Percentiles rank a stretch among this genome's conserved stretches.
These are phyloP conservation scores for Trididemnum clinides DNA, from an alignment of 23 tunicate genomes.

Conservation along the genomic window DNA sequence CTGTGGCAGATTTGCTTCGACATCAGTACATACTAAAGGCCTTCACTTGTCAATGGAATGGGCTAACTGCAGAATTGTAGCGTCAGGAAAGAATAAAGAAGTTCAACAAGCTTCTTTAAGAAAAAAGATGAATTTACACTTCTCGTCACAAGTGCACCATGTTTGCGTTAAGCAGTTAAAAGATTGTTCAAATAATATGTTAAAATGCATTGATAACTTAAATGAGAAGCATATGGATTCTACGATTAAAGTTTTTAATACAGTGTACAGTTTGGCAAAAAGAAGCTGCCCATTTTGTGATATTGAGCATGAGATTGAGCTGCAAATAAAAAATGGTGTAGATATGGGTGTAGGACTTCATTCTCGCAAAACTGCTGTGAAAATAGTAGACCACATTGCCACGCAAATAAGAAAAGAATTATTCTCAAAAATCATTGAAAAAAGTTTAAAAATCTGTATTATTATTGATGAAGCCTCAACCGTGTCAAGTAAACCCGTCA, in stretches of 20 bases:
- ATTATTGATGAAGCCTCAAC: conserved; percentile 67
- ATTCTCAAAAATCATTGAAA: conserved; percentile 54
- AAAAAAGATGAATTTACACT: conserved; percentile 51
- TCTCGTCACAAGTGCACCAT: conserved; percentile 23
- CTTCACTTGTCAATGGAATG: conserved; percentile 48
- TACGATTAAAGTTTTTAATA: conserved; percentile 56
- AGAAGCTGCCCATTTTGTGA: conserved; percentile 46
- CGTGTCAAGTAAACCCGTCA: conserved; percentile 46
- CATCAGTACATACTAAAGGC: conserved; percentile 28
- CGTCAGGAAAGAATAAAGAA: conserved; percentile 36
- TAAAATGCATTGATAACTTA: conserved; percentile 27
- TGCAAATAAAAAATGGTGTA: conserved; percentile 64
- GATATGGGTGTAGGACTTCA: conserved; percentile 61
- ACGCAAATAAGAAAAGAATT: conserved; percentile 41
- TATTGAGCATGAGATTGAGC: conserved; percentile 55
- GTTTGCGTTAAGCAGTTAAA: conserved; percentile 27
- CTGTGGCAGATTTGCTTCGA: conserved; percentile 46
- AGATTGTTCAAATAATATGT: conserved; percentile 18
- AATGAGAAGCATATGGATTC: conserved; percentile 32
- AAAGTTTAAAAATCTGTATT: conserved; percentile 53
- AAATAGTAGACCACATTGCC: conserved; percentile 62
- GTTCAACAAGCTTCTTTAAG: conserved; percentile 36
- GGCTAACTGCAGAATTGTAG: conserved; percentile 47
- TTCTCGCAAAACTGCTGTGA: conserved; percentile 59
- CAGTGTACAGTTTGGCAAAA: conserved; percentile 66